Evolutionary conservation across 2,113 vertebrate genomes (phyloP), one percentile per base, ranked within the genome.

Genomic region (Mungos mungo): DNA sequence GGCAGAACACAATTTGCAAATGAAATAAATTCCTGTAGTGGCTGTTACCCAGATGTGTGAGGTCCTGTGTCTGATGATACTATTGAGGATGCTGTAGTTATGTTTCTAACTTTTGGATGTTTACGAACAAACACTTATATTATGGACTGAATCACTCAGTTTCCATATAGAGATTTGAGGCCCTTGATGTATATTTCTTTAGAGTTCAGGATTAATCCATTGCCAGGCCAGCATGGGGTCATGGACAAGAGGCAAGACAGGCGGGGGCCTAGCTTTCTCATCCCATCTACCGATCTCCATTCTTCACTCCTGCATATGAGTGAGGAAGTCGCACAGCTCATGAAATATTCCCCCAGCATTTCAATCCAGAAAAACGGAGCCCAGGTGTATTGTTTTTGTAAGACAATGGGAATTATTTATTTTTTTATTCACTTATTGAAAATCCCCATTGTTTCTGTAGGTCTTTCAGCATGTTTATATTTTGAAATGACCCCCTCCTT

Each of bases 381-480:
- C 50, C 23, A 88, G 86, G 35, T 77, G 2, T 50, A 23, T 86
- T 87, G 41, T 60, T 95, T 76, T 88, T 88, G 5, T 88, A 83
- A 69, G 41, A 69, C 66, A 95, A 5, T 25, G 50, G 96, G 65
- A 68, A 63, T 90, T 80, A 23, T 47, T 93, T 71, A 27, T 31
- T 95, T 94, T 66, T 54, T 69, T 8, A 25, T 94, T 95, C 35
- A 21, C 65, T 94, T 93, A 69, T 29, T 96, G 52, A 97, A 97
- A 52, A 16, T 72, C 29, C 66, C 31, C 15, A 3, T 81, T 60
- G 74, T 87, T 89, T 92, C 74, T 88, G 25, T 77, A 82, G 65
- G 31, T 41, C 69, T 97, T 92, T 66, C 10, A 38, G 27, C 83
- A 15, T 52, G 83, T 87, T 97, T 95, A 47, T 68, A 87, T 94